Percentiles rank a stretch among this genome's conserved stretches.
phyloP scores from a whole-genome alignment of 2,888 invertebrate species.

The Piscicola geometra region DNA sequence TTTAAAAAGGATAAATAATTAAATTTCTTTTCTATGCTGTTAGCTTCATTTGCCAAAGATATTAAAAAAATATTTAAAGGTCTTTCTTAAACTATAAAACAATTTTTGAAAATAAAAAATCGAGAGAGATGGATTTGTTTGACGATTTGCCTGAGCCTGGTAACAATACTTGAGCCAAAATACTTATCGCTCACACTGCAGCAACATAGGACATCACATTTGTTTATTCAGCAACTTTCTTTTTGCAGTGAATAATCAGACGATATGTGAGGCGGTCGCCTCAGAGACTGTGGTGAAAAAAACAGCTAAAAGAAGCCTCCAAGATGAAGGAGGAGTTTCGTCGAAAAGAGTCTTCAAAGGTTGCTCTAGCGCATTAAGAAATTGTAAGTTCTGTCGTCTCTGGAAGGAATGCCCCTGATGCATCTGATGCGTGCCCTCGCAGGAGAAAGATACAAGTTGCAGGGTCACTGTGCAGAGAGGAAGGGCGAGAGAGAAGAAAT shows the following conservation, averaged over 20 bases:
- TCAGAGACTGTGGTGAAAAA: neutral
- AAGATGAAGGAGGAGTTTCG: neutral
- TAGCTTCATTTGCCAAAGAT: neutral
- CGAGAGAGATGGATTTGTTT: slow-evolving; percentile 28
- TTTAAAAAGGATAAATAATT: neutral
- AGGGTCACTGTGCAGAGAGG: slow-evolving; percentile 50
- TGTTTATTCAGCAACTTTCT: neutral
- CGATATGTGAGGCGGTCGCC: neutral
- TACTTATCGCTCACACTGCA: neutral
- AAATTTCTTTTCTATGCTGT: neutral
- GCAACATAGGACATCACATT: neutral
- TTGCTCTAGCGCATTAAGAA: neutral
- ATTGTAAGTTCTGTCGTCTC: neutral
- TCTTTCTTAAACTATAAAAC: too few species aligned
- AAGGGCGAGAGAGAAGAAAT: slow-evolving; percentile 60
- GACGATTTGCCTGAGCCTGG: slow-evolving; percentile 32
- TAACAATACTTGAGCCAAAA: neutral
- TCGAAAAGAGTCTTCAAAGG: neutral
- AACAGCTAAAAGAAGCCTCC: neutral
- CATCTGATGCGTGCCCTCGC: neutral
- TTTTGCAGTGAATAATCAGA: too few species aligned
- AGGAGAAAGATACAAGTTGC: slow-evolving; percentile 44
- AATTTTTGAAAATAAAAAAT: too few species aligned
- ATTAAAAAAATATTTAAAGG: neutral
- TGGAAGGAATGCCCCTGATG: neutral